Percentiles rank a stretch among this genome's conserved stretches.
Conservation (phyloP, 2,888 invertebrate species). For the Tetrapedia diversipes region DNA sequence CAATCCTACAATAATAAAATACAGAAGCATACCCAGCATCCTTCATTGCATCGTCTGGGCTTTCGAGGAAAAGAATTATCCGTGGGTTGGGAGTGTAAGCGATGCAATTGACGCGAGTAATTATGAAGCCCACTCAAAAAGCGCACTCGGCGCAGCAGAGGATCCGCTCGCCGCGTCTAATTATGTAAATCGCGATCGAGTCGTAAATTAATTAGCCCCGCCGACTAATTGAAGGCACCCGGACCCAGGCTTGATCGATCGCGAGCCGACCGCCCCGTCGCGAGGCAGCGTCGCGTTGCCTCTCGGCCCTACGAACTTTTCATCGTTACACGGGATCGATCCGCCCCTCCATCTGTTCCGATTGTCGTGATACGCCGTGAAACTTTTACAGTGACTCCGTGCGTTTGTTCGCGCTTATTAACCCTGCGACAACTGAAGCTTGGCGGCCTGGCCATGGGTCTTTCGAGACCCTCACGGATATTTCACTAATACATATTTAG, state of each 20-base stretch:
- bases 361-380: slow-evolving; percentile 1
- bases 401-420: too few relatives aligned
- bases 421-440: too few relatives aligned
- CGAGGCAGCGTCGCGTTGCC: slow-evolving; percentile 16
- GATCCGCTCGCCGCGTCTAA: slow-evolving; percentile 52
- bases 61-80: neutral
- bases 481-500: too few relatives aligned
- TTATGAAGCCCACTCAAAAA: slow-evolving; percentile 42
- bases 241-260: slow-evolving; percentile 72
- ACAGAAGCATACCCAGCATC: too few relatives aligned
- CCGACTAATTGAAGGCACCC: slow-evolving; percentile 69
- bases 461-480: too few relatives aligned
- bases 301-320: slow-evolving; percentile 43
- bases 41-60: neutral
- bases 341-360: slow-evolving; percentile 23
- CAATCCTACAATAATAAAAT: too few relatives aligned
- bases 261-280: slow-evolving; percentile 47
- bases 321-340: slow-evolving; percentile 59
- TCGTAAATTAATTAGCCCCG: slow-evolving; percentile 69
- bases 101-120: slow-evolving; percentile 50
- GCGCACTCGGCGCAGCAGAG: slow-evolving; percentile 25
- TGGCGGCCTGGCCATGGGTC: too few relatives aligned
- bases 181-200: slow-evolving; percentile 70
- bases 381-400: too few relatives aligned
- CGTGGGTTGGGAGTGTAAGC: slow-evolving; percentile 20